Evolutionary conservation across 2,888 invertebrate genomes (phyloP).

Genomic region (Zygogramma bicolorata): DNA sequence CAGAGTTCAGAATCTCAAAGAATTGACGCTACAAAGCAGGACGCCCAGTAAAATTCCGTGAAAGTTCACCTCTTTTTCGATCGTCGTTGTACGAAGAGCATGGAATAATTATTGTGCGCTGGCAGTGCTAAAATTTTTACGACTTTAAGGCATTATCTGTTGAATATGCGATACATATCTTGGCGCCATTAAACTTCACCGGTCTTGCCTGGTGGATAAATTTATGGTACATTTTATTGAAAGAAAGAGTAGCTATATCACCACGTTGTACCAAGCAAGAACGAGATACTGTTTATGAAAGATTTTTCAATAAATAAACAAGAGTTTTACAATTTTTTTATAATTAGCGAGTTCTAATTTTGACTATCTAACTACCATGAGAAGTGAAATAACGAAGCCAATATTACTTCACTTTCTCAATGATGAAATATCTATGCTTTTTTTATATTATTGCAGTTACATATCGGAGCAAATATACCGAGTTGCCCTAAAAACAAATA

Average conservation of each 20-base stretch:
- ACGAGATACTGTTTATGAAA: not conserved
- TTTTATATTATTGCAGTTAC: too few relatives aligned
- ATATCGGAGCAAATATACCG: too few relatives aligned
- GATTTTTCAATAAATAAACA: too few relatives aligned
- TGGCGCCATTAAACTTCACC: slow-evolving; percentile 12
- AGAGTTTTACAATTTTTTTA: too few relatives aligned
- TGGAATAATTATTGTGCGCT: not conserved
- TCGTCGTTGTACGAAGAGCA: not conserved
- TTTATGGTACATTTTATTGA: not conserved
- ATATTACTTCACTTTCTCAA: too few relatives aligned
- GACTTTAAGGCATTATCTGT: slow-evolving; percentile 9
- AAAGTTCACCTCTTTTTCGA: not conserved
- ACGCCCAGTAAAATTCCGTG: not conserved
- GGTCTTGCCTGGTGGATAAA: not conserved
- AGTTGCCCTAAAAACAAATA: too few relatives aligned
- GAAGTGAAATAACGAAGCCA: too few relatives aligned
- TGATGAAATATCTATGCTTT: too few relatives aligned
- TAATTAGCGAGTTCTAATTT: too few relatives aligned
- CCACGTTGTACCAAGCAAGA: not conserved
- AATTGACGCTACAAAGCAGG: too few relatives aligned
- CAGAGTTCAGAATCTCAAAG: too few relatives aligned
- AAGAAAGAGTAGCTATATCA: slow-evolving; percentile 1
- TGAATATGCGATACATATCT: slow-evolving; percentile 18
- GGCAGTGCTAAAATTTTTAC: slow-evolving; percentile 5
- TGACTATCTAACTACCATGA: too few relatives aligned